Evolutionary conservation across 1,140 invertebrate species (phyloP), one percentile per base, ranked within the genome.

Genomic region (Caenorhabditis brenneri): DNA sequence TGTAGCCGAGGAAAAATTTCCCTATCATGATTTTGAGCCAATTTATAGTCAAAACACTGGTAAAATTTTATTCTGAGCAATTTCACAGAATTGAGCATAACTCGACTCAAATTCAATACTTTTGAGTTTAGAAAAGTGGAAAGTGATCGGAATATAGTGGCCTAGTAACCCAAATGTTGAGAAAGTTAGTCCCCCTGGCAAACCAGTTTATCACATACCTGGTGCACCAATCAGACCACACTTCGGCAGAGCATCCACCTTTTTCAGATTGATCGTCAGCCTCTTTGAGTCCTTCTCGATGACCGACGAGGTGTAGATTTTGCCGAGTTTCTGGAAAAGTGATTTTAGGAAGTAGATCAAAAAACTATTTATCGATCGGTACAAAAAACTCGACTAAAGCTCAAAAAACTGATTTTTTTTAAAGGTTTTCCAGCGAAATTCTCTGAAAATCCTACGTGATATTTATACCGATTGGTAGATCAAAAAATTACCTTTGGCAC

Each of bases 151-250:
- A 48, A 36, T n/a, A 19, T 10, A 31, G 16, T 16, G 12, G 24
- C 15, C 22, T 12, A n/a, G 33, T 12, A 15, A 31, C 39, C 33
- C 31, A 24, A 19, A 80, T 24, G 33, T 15, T 10, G 22, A 80
- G 9, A 51, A 22, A 80, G 46, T 6, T n/a, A 80, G 46, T 12
- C 1, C 1, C 5, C 22, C 22, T 22, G 19, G 16, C n/a, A n/a
- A n/a, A n/a, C 2, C 2, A 51, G n/a, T n/a, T 31, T 3, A 48
- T 31, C 36, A 58, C 81, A 42, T 60, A 87, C 89, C 89, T 79
- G 89, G 89, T 53, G 89, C 87, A 27, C 89, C 89, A 81, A 86
- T 88, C 16, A 90, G 90, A 69, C 90, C 90, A 83, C 87, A 91
- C 80, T 88, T 88, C 1, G 89, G 89, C 15, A 90, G 85, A 55